phyloP scores from a whole-genome alignment of 2,888 invertebrate species.

The Mythimna pallens region DNA sequence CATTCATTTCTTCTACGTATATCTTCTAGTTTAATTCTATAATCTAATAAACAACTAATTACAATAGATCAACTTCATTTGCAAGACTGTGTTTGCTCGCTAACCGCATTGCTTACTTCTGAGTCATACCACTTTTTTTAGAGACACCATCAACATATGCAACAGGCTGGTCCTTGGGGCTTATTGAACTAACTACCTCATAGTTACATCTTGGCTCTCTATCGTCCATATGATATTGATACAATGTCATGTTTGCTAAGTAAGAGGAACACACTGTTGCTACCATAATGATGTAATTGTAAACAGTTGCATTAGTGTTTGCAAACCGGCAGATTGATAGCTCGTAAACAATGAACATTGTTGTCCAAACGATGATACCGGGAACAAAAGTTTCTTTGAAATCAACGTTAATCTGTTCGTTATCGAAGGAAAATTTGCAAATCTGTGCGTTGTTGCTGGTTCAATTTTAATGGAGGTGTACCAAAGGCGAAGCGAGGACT shows the following conservation, averaged over 20 bases:
- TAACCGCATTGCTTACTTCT: background rate
- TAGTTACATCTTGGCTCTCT: background rate
- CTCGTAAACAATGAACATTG: constrained; percentile 52
- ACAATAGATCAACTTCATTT: background rate
- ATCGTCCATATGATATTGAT: constrained; percentile 24
- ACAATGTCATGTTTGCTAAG: constrained; percentile 21
- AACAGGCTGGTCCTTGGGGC: background rate
- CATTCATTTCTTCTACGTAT: background rate
- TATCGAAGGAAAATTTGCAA: constrained; percentile 31
- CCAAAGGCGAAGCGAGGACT: too few species aligned
- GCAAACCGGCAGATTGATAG: constrained; percentile 33
- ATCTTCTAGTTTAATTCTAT: background rate
- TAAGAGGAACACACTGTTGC: constrained; percentile 10
- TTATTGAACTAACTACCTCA: background rate
- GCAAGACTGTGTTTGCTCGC: background rate
- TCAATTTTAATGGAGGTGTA: constrained; percentile 18
- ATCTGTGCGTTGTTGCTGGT: constrained; percentile 31
- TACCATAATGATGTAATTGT: constrained; percentile 22
- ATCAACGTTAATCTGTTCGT: constrained; percentile 27
- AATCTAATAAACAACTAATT: background rate
- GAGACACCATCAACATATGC: background rate
- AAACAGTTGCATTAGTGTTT: constrained; percentile 38
- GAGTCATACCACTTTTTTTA: background rate
- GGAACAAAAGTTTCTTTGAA: constrained; percentile 52
- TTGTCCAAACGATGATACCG: constrained; percentile 49